These are phyloP conservation scores for Acrocephalus arundinaceus DNA, from an alignment of 2,113 vertebrate species.

Conservation along the genomic window DNA sequence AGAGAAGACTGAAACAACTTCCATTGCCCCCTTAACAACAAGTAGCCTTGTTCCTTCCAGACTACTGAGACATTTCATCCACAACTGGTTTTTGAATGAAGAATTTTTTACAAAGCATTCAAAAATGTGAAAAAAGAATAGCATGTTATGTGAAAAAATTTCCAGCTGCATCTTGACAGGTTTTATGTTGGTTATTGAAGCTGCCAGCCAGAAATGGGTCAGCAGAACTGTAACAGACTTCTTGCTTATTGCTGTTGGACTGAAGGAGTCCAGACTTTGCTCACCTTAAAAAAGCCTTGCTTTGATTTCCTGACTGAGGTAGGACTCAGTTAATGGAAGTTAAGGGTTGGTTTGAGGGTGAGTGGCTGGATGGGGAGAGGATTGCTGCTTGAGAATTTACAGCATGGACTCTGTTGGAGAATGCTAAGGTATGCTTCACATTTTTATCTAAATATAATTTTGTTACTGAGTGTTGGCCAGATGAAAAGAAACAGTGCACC, in stretches of 20 bases:
- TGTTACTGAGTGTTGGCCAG: constrained; percentile 4
- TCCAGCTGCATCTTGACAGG: background rate
- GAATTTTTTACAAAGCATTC: constrained; percentile 38
- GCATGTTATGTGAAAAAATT: background rate
- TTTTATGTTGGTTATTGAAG: constrained; percentile 21
- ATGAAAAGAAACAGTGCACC: constrained; percentile 32
- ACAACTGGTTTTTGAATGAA: constrained; percentile 15
- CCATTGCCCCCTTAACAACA: background rate
- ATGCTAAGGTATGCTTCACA: constrained; percentile 1
- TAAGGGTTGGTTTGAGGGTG: background rate
- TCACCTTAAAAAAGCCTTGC: background rate
- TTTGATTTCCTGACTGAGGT: constrained; percentile 22
- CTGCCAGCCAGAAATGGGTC: background rate
- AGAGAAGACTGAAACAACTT: background rate
- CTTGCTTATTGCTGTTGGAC: background rate
- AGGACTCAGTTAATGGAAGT: background rate
- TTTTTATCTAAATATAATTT: constrained; percentile 40
- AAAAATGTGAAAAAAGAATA: background rate
- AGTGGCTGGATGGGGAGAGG: background rate
- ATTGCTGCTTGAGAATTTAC: background rate
- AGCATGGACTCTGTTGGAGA: background rate
- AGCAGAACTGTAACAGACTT: background rate
- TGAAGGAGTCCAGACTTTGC: background rate
- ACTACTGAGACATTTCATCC: background rate
- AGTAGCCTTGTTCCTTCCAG: background rate